Conservation (phyloP, 2,113 vertebrate species). For the Tympanuchus pallidicinctus region DNA sequence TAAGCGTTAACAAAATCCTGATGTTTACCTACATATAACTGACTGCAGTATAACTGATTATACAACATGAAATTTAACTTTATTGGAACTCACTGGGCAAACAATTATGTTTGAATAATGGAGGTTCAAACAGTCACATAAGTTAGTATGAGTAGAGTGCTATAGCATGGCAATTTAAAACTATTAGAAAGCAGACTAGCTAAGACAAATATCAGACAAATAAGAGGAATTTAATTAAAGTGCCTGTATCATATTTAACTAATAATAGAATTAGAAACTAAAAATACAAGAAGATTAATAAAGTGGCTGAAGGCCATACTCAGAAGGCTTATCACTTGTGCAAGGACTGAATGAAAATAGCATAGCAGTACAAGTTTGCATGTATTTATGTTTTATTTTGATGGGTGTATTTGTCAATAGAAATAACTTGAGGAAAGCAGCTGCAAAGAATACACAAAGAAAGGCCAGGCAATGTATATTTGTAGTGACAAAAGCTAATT, state of each 20-base stretch:
- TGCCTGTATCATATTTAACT: background rate
- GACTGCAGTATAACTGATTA: background rate
- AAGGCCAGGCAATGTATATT: background rate
- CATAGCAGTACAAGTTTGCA: background rate
- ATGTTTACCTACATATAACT: background rate
- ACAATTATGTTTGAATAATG: background rate
- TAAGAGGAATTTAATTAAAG: background rate
- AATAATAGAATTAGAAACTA: background rate
- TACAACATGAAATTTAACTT: background rate
- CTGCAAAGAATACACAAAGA: background rate
- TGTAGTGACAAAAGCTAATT: background rate
- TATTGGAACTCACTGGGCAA: background rate
- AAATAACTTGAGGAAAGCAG: background rate
- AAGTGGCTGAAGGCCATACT: background rate
- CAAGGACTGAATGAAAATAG: background rate
- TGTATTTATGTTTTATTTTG: background rate
- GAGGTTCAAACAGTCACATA: background rate
- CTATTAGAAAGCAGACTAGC: background rate
- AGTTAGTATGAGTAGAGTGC: background rate
- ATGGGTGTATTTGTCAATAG: background rate
- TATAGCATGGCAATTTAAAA: background rate
- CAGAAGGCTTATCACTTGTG: background rate
- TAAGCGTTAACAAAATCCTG: background rate
- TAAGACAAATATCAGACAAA: background rate
- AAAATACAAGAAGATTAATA: background rate